Evolutionary conservation across 1,140 invertebrate species (phyloP).

Genomic region (Macrosteles quadrilineatus): DNA sequence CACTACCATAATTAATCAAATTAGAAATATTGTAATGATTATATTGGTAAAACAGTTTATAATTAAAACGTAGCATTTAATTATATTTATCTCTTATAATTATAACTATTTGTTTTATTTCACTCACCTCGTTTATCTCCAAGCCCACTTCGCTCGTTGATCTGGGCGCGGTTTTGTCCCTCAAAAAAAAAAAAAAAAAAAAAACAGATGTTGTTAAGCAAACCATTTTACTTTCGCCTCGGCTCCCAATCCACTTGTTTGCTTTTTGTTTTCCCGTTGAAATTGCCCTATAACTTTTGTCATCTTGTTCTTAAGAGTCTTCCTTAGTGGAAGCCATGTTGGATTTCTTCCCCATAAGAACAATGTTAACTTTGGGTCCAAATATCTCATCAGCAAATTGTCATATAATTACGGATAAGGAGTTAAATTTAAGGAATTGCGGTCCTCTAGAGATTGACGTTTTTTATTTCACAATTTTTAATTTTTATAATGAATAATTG

Average conservation of each 20-base stretch:
- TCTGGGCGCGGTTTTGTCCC: slow-evolving; percentile 4
- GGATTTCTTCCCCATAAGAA: too few relatives aligned
- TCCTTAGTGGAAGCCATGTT: too few relatives aligned
- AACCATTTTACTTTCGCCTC: slow-evolving; percentile 24
- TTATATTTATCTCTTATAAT: slow-evolving; percentile 1
- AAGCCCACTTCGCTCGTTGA: not conserved
- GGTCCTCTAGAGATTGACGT: too few relatives aligned
- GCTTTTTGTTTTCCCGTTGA: slow-evolving; percentile 24
- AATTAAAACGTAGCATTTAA: slow-evolving; percentile 9
- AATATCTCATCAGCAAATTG: too few relatives aligned
- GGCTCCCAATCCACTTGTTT: slow-evolving; percentile 27
- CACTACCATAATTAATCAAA: slow-evolving; percentile 5
- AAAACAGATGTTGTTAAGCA: not conserved
- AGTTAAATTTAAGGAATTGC: too few relatives aligned
- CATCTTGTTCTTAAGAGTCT: too few relatives aligned
- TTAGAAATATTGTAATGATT: not conserved
- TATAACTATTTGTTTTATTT: not conserved
- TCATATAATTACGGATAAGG: too few relatives aligned
- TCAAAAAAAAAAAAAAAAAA: not conserved
- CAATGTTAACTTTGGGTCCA: too few relatives aligned
- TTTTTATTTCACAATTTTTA: too few relatives aligned
- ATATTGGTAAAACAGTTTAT: not conserved
- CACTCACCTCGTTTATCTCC: not conserved
- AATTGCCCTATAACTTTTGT: too few relatives aligned
- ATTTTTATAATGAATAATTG: too few relatives aligned